Base-by-base conservation (phyloP, 2,113 vertebrate genomes). In the Vimba vimba region DNA sequence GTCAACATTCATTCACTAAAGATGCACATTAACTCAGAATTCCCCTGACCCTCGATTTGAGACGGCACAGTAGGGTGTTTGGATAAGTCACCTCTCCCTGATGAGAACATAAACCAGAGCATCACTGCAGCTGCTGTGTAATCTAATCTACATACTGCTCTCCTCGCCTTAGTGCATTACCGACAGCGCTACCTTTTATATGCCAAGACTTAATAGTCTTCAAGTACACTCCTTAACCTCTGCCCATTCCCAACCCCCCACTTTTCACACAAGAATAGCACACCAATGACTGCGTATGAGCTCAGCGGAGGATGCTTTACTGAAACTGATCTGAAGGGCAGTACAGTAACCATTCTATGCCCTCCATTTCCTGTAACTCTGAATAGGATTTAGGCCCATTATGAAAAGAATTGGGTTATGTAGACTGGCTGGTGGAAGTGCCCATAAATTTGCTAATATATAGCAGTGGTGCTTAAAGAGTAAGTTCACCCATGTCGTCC, bases 1-100 rank as follows among this genome's bases (percentile, higher is more conserved):
- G 89, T 90, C 90, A 89, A 47, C 86, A 86, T 86, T 84, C 7
- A 88, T 92, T 89, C 84, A 77, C 55, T 82, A 80, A 62, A 82
- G 83, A 75, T 43, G 71, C 21, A 52, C 52, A 52, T 82, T 84
- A 50, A 78, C 79, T 43, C 76, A 17, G 30, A 27, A 39, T 82
- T 83, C 84, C 71, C 39, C 89, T 91, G 91, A 92, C 89, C 89
- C 62, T n/a, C 19, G 69, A 30, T 0, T 69, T 91, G 77, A 73
- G 25, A 17, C 23, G 2, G 50, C 43, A 69, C 75, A 57, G 47
- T 30, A 30, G 85, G 84, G 39, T 30, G 21, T 73, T 3, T 7
- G 76, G 69, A 86, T 59, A 82, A n/a, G 82, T 78, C 45, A 57
- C 62, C 57, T 76, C 64, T 69, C 55, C 71, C 30, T 78, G 76